Evolutionary conservation across 2,113 vertebrate species (phyloP).

Genomic region (Leptocoma aspasia): DNA sequence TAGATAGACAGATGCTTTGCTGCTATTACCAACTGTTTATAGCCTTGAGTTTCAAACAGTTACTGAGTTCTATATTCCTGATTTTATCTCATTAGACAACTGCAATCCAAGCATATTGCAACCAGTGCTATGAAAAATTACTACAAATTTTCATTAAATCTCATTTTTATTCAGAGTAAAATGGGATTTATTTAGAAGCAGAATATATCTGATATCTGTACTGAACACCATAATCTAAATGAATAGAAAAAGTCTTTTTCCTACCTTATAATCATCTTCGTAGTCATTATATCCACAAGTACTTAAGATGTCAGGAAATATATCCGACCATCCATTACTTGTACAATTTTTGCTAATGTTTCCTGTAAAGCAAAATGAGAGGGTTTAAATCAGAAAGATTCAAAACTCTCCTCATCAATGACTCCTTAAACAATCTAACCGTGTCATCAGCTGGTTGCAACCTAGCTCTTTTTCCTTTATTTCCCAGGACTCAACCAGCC

Average conservation of each 20-base stretch:
- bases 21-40: background rate
- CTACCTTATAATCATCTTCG: conserved; percentile 69
- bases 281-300: conserved; percentile 77
- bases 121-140: background rate
- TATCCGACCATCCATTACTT: conserved; percentile 80
- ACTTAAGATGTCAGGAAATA: conserved; percentile 81
- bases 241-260: background rate
- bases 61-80: background rate
- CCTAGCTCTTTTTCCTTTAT: background rate
- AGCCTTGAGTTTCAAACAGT: background rate
- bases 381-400: background rate
- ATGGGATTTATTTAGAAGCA: background rate
- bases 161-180: background rate
- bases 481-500: background rate
- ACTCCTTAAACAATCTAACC: background rate
- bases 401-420: background rate
- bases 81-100: background rate
- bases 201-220: background rate
- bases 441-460: background rate
- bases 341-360: conserved; percentile 92
- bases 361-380: conserved; percentile 70
- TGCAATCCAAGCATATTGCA: background rate
- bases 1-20: background rate
- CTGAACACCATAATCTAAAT: background rate
- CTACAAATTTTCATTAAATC: background rate